Evolutionary conservation across 1,140 invertebrate genomes (phyloP), one percentile per base, ranked within the genome.

Genomic region (Meloidogyne hapla): DNA sequence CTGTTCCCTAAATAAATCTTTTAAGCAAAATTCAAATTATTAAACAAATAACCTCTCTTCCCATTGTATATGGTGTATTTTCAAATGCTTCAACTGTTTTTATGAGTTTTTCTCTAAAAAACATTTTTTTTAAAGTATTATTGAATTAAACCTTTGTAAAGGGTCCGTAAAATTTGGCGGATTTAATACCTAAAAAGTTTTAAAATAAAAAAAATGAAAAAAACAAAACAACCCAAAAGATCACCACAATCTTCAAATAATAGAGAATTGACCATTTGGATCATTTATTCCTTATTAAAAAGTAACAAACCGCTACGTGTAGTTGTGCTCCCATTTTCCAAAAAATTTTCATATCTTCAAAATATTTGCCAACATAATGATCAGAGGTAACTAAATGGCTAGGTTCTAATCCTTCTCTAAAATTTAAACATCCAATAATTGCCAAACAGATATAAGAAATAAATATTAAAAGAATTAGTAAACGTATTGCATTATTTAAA

Each of bases 401-500:
- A 18, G 85, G 85, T 64, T 86, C 83, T 28, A 86, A 64, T 56
- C 85, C 85, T 77, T 86, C 94, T 85, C 94, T 91, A 64, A 97
- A 91, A 75, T 92, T 92, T 0, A 92, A 93, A 0, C 94, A 91
- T 1, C 94, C 94, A 88, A 94, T 95, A 56, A 93, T 91, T 1
- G 94, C 94, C 0, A 94, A 92, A 1, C 90, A 91, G 1, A 97
- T 83, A 85, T 97, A 98, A 0, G 90, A 88, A 8, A 91, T 88
- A 87, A 96, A 98, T 12, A 92, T 87, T 0, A 94, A 21, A 1
- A 94, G 90, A 18, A 95, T 91, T 1, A 94, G 23, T 0, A 90
- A 88, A 88, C 95, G 94, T 3, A 94, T 90, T 65, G 90, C 90
- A 65, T 91, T 91, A 71, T 91, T 91, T 84, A 94, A 93, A 2